Evolutionary conservation across 2,888 invertebrate genomes (phyloP), one percentile per base, ranked within the genome.

Genomic region (Pardosa pseudoannulata): DNA sequence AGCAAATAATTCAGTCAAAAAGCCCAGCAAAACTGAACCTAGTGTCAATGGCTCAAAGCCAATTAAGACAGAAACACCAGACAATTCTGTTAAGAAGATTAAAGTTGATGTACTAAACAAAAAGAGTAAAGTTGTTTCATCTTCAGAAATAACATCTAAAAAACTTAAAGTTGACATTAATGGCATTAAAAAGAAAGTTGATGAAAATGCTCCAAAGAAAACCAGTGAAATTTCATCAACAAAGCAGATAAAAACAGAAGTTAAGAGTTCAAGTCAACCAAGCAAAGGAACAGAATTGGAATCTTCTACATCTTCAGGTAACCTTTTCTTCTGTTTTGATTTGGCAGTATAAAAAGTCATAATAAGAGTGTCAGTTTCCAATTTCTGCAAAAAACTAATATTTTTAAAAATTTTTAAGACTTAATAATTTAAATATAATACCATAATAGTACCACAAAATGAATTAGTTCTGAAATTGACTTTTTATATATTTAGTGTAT

Each of bases 211-310:
- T 28, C 31, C 70, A 32, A 70, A 70, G 32, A 78, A 56, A 56
- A 32, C 70, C 6, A 56, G 50, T 78, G 72, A 72, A 50, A 16
- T 39, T 16, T 29, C 65, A 9, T 67, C 39, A 29, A 27, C 5
- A 36, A 75, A 74, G n/a, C 41, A 70, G 27, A 13, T 39, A n/a
- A 83, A 83, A 73, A 13, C 39, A 29, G 78, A 83, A 11, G 67
- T 27, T 7, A 65, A 72, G 56, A 67, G 56, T 62, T 81, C 81
- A 32, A 83, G 50, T 32, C 29, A 19, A 9, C 31, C 78, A 11
- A 72, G 65, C 62, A 83, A 78, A 78, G 65, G 71, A 7, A 0
- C 78, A 16, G 83, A 78, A 23, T 23, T 9, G 11, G 83, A 83
- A n/a, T 36, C 72, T 0, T 28, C 72, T 50, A 11, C 46, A 65